Percentiles rank a stretch among this genome's conserved stretches.
These are phyloP conservation scores for Acanthiza pusilla DNA, from an alignment of 2,797 vertebrate genomes.

Conservation along the genomic window DNA sequence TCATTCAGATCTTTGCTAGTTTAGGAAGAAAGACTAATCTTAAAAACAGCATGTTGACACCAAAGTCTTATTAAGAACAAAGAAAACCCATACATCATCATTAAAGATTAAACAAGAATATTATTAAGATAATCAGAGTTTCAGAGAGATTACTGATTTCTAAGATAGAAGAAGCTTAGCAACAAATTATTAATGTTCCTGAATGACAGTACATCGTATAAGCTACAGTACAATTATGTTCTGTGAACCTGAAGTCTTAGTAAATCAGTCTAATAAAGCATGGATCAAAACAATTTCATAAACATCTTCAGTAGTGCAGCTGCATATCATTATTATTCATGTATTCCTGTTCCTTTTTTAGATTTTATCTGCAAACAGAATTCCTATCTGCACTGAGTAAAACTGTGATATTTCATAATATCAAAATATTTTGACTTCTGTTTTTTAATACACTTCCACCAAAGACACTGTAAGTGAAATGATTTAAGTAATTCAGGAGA, in stretches of 20 bases:
- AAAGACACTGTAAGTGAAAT: neutral
- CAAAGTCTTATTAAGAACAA: neutral
- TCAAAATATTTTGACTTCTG: slow-evolving; percentile 33
- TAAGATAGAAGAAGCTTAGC: neutral
- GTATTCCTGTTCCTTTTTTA: neutral
- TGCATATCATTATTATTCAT: neutral
- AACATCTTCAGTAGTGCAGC: neutral
- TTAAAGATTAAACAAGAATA: neutral
- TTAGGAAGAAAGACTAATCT: neutral
- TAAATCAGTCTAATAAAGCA: slow-evolving; percentile 10
- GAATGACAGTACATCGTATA: neutral
- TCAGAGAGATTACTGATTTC: neutral
- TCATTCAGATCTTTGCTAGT: neutral
- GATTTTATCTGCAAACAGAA: neutral
- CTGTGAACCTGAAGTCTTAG: neutral
- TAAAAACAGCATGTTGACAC: neutral
- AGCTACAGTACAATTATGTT: neutral
- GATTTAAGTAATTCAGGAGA: neutral
- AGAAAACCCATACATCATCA: neutral
- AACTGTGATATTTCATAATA: neutral
- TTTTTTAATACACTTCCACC: neutral
- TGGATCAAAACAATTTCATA: neutral
- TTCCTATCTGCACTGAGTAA: neutral
- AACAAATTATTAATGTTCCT: neutral
- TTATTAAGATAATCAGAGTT: neutral